These are phyloP conservation scores for Drosophila ogumai DNA, from an alignment of 1,140 invertebrate genomes.

Conservation along the genomic window DNA sequence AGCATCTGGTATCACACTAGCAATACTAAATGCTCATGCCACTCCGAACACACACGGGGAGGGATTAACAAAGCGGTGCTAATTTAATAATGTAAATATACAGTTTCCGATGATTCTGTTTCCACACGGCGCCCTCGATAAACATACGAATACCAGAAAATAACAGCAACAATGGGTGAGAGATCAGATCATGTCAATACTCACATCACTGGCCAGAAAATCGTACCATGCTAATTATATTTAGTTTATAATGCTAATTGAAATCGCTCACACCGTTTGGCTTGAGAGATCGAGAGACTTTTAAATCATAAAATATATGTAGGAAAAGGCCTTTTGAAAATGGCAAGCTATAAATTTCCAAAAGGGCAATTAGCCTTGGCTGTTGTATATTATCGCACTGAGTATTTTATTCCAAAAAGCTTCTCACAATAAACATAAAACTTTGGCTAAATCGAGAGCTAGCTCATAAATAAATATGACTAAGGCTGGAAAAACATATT, in stretches of 20 bases:
- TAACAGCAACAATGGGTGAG: conserved; percentile 38
- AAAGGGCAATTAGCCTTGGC: conserved; percentile 45
- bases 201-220: conserved; percentile 23
- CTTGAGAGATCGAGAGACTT: conserved; percentile 12
- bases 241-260: conserved; percentile 79
- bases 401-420: conserved; percentile 43
- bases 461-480: conserved; percentile 64
- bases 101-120: conserved; percentile 26
- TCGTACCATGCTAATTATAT: conserved; percentile 74
- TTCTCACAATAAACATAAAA: conserved; percentile 60
- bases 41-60: conserved; percentile 15
- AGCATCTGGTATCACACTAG: conserved; percentile 27
- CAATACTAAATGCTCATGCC: conserved; percentile 40
- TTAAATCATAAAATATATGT: conserved; percentile 56
- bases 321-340: conserved; percentile 30
- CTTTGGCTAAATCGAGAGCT: conserved; percentile 29
- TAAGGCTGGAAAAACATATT: conserved; percentile 39
- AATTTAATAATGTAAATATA: conserved; percentile 76
- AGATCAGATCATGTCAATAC: conserved; percentile 51
- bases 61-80: conserved; percentile 75
- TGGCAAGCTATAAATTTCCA: conserved; percentile 47
- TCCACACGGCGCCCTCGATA: conserved; percentile 47
- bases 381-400: conserved; percentile 59
- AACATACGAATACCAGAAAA: conserved; percentile 40
- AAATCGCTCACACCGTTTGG: conserved; percentile 54